Base-by-base conservation (phyloP, 2,113 vertebrate genomes). In the Epinephelus fuscoguttatus region DNA sequence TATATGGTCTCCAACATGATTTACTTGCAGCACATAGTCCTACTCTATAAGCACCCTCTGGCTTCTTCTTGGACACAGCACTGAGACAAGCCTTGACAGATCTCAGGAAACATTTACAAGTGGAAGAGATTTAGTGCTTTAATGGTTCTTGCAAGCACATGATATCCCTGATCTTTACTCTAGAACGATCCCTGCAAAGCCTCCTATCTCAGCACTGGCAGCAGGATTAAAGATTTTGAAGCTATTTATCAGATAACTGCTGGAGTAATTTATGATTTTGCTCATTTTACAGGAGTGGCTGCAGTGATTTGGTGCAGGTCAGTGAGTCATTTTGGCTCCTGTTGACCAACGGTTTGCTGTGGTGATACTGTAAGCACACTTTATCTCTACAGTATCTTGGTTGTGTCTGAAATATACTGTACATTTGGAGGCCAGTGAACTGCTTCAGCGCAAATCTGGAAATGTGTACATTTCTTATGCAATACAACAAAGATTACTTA, bases 81-180 rank as follows among this genome's bases (percentile, higher is more conserved):
- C 14, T 14, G 33, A 66, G 15, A 56, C 15, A 57, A 68, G 12
- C 27, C 64, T 17, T 59, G 18, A 12, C 13, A 25, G 14, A 11
- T 50, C 33, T 37, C 19, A 37, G 64, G n/a, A 62, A 61, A 63
- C 61, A 80, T 67, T 49, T 23, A 71, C 64, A 53, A 71, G 45
- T 33, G 19, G 23, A 33, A 37, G 33, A 37, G 30, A 27, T 59
- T 53, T 40, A 18, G 11, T 56, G 62, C 4, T n/a, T 17, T 21
- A 63, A 73, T 50, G n/a, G 17, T 50, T 18, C 1, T 64, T 33
- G 19, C 62, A 7, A 56, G 42, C 23, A 1, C 42, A 71, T 9
- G 6, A 23, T 11, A n/a, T 10, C 10, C 17, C 3, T 37, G 21
- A 19, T 66, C 53, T 71, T 25, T 25, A 27, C 8, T 30, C 17